Base-by-base conservation (phyloP, 2,888 invertebrate species). In the Urechis unicinctus region DNA sequence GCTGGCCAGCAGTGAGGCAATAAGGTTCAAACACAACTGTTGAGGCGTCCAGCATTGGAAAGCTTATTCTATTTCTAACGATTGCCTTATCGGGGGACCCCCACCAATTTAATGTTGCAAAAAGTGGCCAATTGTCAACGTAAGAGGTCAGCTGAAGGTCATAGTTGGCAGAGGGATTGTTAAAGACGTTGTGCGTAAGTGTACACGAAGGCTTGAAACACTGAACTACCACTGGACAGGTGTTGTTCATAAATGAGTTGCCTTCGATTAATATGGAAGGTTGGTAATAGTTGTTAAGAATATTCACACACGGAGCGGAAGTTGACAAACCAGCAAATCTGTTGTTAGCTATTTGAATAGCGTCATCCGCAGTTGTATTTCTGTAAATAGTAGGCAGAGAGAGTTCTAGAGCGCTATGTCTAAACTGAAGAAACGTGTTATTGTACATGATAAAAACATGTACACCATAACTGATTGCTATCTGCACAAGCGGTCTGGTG, bases 91-190 rank as follows among this genome's bases (percentile, higher is more conserved):
- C n/a, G n/a, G n/a, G n/a, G n/a, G n/a, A n/a, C 22, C 46, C 51
- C 50, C 49, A 54, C 22, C 26, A 54, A 50, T 54, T 54, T 24
- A 49, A 25, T 2, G 43, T 43, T 25, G 44, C 42, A 48, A 47
- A 53, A 6, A 53, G 50, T 6, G 17, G 2, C 3, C 24, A 17
- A 21, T 9, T 28, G 17, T 29, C 21, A 5, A 22, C 17, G 21
- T 28, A 22, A 29, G 22, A 5, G 26, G 28, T n/a, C 3, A 50
- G n/a, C 24, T 30, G 29, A 21, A 50, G 21, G 3, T 46, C 53
- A 26, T 31, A 47, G 29, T 1, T 21, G 31, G 46, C 26, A 22
- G 22, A 30, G n/a, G 46, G 53, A 13, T 46, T 48, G 22, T 31
- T 31, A 2, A 53, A 53, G n/a, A 25, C 17, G 24, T 53, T 53